These are phyloP conservation scores for Prenolepis imparis DNA, from an alignment of 2,888 invertebrate genomes.

Conservation along the genomic window DNA sequence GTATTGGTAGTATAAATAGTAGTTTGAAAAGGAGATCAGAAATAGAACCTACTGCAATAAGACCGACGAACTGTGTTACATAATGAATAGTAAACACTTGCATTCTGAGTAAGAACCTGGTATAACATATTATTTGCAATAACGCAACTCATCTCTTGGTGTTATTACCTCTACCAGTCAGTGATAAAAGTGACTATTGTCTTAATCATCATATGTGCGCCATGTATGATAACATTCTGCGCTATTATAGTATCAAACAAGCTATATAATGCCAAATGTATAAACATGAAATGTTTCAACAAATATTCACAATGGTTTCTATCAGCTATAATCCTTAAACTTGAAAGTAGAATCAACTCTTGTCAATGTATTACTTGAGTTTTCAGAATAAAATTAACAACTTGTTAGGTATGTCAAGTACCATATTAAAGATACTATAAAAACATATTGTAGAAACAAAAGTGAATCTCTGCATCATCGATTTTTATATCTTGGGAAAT, in stretches of 20 bases:
- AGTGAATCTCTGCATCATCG: background rate
- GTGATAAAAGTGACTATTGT: constrained; percentile 11
- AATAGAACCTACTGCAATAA: constrained; percentile 80
- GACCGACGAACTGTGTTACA: constrained; percentile 76
- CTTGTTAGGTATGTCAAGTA: background rate
- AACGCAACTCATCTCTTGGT: background rate
- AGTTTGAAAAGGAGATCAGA: constrained; percentile 77
- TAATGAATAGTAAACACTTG: constrained; percentile 78
- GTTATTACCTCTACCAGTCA: background rate
- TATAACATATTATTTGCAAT: constrained; percentile 27
- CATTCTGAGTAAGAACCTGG: constrained; percentile 57
- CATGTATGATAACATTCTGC: background rate
- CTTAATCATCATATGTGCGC: background rate
- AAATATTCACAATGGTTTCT: background rate
- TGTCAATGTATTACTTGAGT: background rate
- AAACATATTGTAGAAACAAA: background rate
- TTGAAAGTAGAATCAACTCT: background rate
- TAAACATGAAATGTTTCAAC: background rate
- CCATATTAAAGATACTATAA: background rate
- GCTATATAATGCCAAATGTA: background rate
- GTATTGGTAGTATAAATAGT: constrained; percentile 67
- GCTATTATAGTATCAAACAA: background rate
- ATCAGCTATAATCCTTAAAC: background rate
- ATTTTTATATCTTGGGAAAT: background rate
- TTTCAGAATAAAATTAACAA: constrained; percentile 3